These are phyloP conservation scores for Clarias fuscus DNA, from an alignment of 2,797 vertebrate species.

Conservation along the genomic window DNA sequence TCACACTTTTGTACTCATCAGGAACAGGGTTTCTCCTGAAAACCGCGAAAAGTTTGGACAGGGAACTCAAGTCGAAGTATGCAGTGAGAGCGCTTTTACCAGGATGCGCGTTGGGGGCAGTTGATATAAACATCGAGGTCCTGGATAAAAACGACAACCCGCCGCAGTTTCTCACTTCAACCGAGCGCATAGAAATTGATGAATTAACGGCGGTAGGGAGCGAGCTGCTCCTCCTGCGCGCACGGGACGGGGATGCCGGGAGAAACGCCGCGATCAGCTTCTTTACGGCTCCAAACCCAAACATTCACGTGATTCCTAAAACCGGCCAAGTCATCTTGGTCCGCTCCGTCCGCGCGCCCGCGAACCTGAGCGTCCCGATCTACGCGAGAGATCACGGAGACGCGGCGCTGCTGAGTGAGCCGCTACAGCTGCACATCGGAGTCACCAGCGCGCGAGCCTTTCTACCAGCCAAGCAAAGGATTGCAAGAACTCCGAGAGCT, in stretches of 20 bases:
- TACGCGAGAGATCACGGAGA: constrained; percentile 69
- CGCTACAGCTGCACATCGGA: constrained; percentile 63
- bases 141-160: constrained; percentile 74
- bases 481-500: constrained; percentile 62
- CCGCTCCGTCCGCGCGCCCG: constrained; percentile 67
- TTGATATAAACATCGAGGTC: constrained; percentile 69
- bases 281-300: constrained; percentile 65
- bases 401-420: constrained; percentile 62
- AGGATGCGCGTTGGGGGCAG: constrained; percentile 51
- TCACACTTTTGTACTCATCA: constrained; percentile 58
- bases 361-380: constrained; percentile 62
- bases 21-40: constrained; percentile 64
- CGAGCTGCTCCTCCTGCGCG: constrained; percentile 69
- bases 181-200: constrained; percentile 59
- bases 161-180: constrained; percentile 64
- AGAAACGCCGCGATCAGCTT: constrained; percentile 70
- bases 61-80: constrained; percentile 73
- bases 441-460: constrained; percentile 43
- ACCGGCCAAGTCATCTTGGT: constrained; percentile 74
- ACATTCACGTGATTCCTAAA: constrained; percentile 74
- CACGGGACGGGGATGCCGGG: constrained; percentile 70
- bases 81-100: constrained; percentile 63
- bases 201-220: constrained; percentile 69
- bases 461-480: background rate
- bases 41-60: constrained; percentile 71